Base-by-base conservation (phyloP, 2,888 invertebrate species). In the Pycnomerus fuliginosus region DNA sequence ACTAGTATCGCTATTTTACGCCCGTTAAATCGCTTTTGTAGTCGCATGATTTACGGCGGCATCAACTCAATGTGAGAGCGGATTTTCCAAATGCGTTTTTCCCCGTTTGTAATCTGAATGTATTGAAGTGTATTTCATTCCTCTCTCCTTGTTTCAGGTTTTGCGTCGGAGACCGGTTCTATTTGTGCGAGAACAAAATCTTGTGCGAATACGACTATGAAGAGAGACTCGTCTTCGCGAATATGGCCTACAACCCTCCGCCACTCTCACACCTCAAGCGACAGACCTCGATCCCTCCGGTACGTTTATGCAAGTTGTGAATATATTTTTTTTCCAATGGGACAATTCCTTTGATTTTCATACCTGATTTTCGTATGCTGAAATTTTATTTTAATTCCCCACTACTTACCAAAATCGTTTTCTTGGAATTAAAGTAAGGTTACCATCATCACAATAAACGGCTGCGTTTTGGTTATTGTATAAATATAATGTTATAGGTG, bases 171-270 rank as follows among this genome's bases (percentile, higher is more conserved):
- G 97, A 97, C 73, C 84, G 93, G 53, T 97, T 95, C 75, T 97
- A 96, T 75, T 76, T 97, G 61, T 94, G 93, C 75, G 96, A 96
- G 75, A 96, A 96, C 76, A 94, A 95, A 78, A 96, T 97, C 58
- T 82, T 97, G 37, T 97, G 97, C 76, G 96, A 96, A 74, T 95
- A 95, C 70, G 97, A 97, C 73, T 97, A 96, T 70, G 95, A 96
- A 69, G 96, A 97, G 75, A 79, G 95, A 57, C 78, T 94, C 73
- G 91, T 95, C 53, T 95, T 95, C 70, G 94, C 95, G 50, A 93
- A 91, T 69, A 91, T 95, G 90, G 89, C 91, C 30, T 88, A 90
- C 76, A 91, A 91, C 70, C 91, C 93, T 44, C 85, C 80, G 28
- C 87, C 87, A 48, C 77, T 91, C 44, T 85, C 90, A 29, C 90